phyloP scores from a whole-genome alignment of 2,113 vertebrate genomes.

The Bubo blakistoni region DNA sequence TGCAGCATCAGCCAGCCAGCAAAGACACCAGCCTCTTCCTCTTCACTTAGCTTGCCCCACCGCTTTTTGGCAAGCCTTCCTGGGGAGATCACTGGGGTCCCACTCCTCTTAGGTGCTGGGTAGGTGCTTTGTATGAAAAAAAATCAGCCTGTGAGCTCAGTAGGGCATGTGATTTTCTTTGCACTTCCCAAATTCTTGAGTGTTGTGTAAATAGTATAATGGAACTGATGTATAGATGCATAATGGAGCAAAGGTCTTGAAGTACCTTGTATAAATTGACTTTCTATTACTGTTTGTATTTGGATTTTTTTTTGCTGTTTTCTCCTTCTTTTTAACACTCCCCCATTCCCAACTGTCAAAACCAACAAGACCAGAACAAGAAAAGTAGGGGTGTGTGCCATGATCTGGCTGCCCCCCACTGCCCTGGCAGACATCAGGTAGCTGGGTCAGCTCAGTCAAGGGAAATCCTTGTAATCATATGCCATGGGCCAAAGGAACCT shows the following conservation, averaged over 20 bases:
- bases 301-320: not conserved
- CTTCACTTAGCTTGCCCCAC: not conserved
- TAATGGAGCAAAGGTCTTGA: not conserved
- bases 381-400: not conserved
- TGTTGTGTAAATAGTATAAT: not conserved
- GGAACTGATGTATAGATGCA: not conserved
- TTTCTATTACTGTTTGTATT: not conserved
- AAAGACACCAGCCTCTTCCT: not conserved
- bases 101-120: not conserved
- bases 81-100: fast-evolving
- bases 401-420: not conserved
- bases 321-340: not conserved
- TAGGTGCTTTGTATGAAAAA: not conserved
- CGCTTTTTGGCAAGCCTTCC: not conserved
- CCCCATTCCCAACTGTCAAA: not conserved
- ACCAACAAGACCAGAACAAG: not conserved
- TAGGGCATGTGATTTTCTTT: not conserved
- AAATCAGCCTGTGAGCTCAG: not conserved
- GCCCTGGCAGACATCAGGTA: not conserved
- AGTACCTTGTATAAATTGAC: not conserved
- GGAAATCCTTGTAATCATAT: not conserved
- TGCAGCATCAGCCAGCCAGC: not conserved
- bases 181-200: not conserved
- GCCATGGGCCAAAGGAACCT: not conserved
- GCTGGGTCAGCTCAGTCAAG: not conserved